These are phyloP conservation scores for Ridgeia piscesae DNA, from an alignment of 1,140 invertebrate genomes.

Conservation along the genomic window DNA sequence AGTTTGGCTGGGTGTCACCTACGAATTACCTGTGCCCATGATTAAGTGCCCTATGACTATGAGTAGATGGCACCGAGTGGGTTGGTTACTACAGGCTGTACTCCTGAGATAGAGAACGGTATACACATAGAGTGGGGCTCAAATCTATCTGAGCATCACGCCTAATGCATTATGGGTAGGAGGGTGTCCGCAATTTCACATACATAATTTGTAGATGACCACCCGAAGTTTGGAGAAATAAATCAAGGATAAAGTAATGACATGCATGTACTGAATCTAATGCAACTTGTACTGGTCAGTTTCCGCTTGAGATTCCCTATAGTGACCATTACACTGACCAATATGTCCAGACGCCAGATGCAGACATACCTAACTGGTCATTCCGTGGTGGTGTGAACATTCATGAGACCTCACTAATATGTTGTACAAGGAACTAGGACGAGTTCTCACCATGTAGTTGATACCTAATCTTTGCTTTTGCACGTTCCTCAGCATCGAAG, in stretches of 20 bases:
- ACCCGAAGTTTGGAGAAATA: not conserved
- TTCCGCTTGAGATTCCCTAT: not conserved
- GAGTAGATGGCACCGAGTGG: no score
- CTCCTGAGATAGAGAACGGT: no score
- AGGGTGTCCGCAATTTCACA: no score
- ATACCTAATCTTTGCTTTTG: slow-evolving; percentile 64
- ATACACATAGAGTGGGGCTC: no score
- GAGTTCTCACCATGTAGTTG: not conserved
- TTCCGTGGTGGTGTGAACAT: not conserved
- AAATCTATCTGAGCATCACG: no score
- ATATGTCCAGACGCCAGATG: not conserved
- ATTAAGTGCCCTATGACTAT: no score
- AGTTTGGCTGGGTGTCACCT: not conserved
- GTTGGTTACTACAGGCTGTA: no score
- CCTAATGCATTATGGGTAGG: no score
- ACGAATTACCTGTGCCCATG: no score
- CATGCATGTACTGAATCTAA: no score
- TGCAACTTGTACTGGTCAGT: not conserved
- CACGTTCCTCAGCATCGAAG: slow-evolving; percentile 83
- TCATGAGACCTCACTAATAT: not conserved
- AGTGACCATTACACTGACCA: not conserved
- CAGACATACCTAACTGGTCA: not conserved
- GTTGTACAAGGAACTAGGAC: not conserved
- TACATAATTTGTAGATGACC: no score
- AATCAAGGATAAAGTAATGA: not conserved